Percentiles rank a stretch among this genome's conserved stretches.
phyloP scores from a whole-genome alignment of 1,140 invertebrate genomes.

The Drosophila lacertosa region DNA sequence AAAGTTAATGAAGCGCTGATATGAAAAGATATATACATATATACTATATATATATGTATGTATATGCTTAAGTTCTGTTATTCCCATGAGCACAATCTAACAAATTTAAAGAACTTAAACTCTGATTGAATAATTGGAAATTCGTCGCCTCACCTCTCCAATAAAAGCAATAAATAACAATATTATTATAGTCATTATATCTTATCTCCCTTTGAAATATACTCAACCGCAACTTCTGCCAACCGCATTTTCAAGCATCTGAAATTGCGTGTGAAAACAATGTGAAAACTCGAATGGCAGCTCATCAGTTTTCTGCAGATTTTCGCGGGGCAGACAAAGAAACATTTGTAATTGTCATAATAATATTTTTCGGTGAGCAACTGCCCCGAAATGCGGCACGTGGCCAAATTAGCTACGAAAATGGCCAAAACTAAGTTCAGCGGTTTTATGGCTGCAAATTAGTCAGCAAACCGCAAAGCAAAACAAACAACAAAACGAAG shows the following conservation, averaged over 20 bases:
- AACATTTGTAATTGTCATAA: constrained; percentile 50
- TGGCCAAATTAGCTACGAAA: constrained; percentile 39
- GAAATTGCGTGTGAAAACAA: neutral
- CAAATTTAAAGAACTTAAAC: too few relatives aligned
- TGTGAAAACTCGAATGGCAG: constrained; percentile 17
- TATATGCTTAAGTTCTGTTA: too few relatives aligned
- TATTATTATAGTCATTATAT: too few relatives aligned
- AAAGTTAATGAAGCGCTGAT: too few relatives aligned
- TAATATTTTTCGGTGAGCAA: constrained; percentile 20
- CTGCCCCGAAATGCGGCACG: constrained; percentile 14
- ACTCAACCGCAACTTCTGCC: neutral
- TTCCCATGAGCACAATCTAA: too few relatives aligned
- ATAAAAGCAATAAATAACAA: too few relatives aligned
- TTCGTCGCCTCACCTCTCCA: too few relatives aligned
- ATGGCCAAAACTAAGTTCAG: constrained; percentile 26
- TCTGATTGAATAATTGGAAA: too few relatives aligned
- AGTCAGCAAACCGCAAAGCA: constrained; percentile 44
- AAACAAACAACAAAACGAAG: constrained; percentile 19
- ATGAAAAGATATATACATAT: too few relatives aligned
- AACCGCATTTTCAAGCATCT: neutral
- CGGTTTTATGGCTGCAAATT: constrained; percentile 60
- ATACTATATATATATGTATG: too few relatives aligned
- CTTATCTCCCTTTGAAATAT: too few relatives aligned
- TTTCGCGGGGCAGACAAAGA: neutral
- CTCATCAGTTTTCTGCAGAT: constrained; percentile 21